Conservation (phyloP, 2,113 vertebrate genomes). For the Dromiciops gliroides region DNA sequence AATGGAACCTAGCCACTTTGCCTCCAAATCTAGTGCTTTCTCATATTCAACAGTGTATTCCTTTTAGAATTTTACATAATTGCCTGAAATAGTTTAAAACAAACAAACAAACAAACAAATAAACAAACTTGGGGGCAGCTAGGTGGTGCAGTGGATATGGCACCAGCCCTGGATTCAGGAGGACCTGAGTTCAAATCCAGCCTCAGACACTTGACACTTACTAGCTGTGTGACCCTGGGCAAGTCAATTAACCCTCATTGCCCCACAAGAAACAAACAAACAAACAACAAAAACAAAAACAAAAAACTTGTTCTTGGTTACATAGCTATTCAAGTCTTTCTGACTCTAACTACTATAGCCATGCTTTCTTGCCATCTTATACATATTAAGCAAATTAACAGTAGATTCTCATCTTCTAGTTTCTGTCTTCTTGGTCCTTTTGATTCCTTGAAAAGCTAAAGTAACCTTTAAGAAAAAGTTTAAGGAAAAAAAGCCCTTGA, state of each 20-base stretch:
- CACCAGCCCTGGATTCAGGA: no score
- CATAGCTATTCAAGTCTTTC: not conserved
- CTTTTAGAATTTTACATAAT: not conserved
- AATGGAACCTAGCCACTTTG: not conserved
- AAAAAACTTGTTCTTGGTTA: not conserved
- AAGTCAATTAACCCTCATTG: no score
- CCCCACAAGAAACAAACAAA: no score
- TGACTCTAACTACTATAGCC: not conserved
- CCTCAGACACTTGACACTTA: no score
- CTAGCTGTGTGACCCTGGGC: no score
- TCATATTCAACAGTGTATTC: not conserved
- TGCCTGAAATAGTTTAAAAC: not conserved
- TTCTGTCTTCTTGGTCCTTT: not conserved
- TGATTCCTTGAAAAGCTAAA: not conserved
- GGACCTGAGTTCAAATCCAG: no score
- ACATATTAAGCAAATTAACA: constrained; percentile 4
- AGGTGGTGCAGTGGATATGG: no score
- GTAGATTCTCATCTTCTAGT: constrained; percentile 6
- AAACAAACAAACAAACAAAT: no score
- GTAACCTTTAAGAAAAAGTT: constrained; percentile 31
- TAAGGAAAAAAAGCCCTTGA: constrained; percentile 29
- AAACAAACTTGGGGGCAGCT: no score
- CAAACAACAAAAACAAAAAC: no score
- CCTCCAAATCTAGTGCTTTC: not conserved
- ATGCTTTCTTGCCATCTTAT: not conserved